Evolutionary conservation across 1,140 invertebrate species (phyloP), one percentile per base, ranked within the genome.

Genomic region (Bombus affinis): DNA sequence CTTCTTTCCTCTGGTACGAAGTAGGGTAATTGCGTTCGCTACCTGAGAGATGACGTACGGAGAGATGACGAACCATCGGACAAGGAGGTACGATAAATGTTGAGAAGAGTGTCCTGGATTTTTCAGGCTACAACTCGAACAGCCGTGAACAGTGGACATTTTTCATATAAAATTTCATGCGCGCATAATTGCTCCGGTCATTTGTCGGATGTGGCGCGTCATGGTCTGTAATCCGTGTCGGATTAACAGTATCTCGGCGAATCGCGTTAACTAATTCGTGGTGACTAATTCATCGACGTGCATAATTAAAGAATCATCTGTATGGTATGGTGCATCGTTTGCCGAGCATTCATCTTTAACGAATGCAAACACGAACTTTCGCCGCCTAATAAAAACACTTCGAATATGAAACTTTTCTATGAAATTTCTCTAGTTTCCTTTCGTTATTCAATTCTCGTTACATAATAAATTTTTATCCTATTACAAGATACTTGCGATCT

Each of bases 161-260:
- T 80, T 72, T 86, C 75, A 89, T 87, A 62, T 85, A 74, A 83
- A 77, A 39, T 78, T 90, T 81, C 65, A 72, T 90, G 53, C 62
- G 39, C 35, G 62, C 32, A 59, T 85, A 87, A 87, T 87, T 83
- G 84, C 62, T 39, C 35, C n/a, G 77, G 66, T 75, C 59, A 22
- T 83, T 88, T 85, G 75, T 39, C 15, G 39, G 39, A 90, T 87
- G 79, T 91, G 79, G 87, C 68, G 35, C 87, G 89, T 91, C 77
- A 91, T 85, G 89, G 87, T 84, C n/a, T 59, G 82, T 85, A 90
- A 91, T 87, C 80, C 66, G 87, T 88, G 85, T 77, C 87, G 68
- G 62, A 82, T 87, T 90, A 90, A 91, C 82, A 90, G 85, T 89
- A 89, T 80, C 66, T 75, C 25, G 12, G 6, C 37, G 59, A 37